Evolutionary conservation across 2,113 vertebrate genomes (phyloP).

Genomic region (Dinomys branickii): DNA sequence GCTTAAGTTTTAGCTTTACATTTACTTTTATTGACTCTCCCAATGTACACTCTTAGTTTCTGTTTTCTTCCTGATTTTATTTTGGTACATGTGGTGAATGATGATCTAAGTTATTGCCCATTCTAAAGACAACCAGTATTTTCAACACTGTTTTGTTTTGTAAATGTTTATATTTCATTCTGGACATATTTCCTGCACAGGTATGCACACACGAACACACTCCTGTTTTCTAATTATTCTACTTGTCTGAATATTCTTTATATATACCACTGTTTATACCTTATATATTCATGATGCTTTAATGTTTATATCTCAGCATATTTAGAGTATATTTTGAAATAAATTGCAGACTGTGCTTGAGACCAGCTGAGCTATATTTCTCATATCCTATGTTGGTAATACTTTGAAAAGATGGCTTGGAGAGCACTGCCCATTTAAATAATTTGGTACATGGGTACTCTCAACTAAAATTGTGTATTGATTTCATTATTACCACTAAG

Average conservation of each 20-base stretch:
- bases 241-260: background rate
- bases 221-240: background rate
- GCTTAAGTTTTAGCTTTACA: conserved; percentile 18
- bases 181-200: background rate
- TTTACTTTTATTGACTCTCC: conserved; percentile 32
- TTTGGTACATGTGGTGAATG: background rate
- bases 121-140: background rate
- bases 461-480: background rate
- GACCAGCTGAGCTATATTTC: background rate
- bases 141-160: background rate
- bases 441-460: background rate
- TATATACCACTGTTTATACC: background rate
- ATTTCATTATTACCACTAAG: background rate
- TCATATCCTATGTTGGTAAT: background rate
- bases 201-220: background rate
- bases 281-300: background rate
- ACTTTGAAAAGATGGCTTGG: background rate
- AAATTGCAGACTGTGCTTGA: background rate
- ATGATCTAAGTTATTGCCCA: background rate
- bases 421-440: background rate
- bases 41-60: conserved; percentile 22
- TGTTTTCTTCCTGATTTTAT: background rate
- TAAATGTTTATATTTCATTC: background rate
- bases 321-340: background rate
- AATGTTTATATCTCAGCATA: background rate